Conservation (phyloP, 2,888 invertebrate genomes). For the Mimas tiliae region DNA sequence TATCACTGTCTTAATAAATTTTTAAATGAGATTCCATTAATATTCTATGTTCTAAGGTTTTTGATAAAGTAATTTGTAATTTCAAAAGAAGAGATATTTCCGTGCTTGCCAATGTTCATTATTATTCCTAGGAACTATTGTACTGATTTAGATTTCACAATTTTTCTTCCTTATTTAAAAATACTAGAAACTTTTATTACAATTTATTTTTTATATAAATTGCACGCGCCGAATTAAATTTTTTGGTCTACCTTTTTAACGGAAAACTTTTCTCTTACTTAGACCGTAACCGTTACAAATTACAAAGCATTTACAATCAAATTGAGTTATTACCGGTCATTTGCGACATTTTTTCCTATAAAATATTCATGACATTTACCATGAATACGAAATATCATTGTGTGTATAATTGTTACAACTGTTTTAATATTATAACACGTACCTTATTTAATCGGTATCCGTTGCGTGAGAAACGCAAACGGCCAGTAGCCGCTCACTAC, state of each 20-base stretch:
- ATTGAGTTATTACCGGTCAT: slow-evolving; percentile 23
- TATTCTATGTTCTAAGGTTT: no score
- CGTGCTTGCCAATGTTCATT: no score
- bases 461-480: slow-evolving; percentile 83
- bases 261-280: neutral
- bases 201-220: no score
- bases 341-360: slow-evolving; percentile 16
- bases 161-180: no score
- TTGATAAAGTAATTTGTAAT: no score
- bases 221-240: no score
- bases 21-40: no score
- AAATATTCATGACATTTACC: slow-evolving; percentile 23
- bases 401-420: slow-evolving; percentile 38
- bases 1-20: no score
- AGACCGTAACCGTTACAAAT: neutral
- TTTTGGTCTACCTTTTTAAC: neutral
- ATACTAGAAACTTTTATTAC: no score
- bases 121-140: no score
- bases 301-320: slow-evolving; percentile 1
- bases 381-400: slow-evolving; percentile 30
- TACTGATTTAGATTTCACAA: no score
- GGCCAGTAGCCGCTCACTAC: slow-evolving; percentile 60
- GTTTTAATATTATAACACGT: slow-evolving; percentile 74
- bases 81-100: no score
- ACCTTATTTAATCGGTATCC: slow-evolving; percentile 74